These are phyloP conservation scores for Centropus unirufus DNA, from an alignment of 2,113 vertebrate genomes.

Conservation along the genomic window DNA sequence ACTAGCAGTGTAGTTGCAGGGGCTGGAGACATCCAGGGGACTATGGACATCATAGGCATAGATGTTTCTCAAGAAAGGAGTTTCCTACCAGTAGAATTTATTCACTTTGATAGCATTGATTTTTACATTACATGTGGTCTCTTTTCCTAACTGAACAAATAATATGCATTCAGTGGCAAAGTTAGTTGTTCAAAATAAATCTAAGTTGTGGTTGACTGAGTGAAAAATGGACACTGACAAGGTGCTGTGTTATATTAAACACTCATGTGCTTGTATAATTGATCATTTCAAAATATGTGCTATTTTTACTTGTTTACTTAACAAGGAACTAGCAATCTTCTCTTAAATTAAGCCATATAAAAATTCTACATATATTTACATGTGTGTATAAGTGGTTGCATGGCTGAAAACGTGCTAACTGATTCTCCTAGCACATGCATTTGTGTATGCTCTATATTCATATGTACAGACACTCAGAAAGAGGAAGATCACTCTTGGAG, in stretches of 20 bases:
- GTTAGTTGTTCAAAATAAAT: constrained; percentile 67
- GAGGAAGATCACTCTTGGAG: neutral
- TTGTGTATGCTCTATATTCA: rapidly evolving
- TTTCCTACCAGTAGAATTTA: constrained; percentile 69
- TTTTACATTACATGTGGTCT: constrained; percentile 65
- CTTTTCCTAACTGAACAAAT: constrained; percentile 60
- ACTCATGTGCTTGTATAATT: neutral
- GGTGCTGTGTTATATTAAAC: constrained; percentile 18
- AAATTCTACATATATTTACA: neutral
- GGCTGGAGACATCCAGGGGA: neutral
- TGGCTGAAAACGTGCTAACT: neutral
- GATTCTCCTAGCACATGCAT: neutral
- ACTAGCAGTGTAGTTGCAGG: neutral
- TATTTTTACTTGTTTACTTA: neutral
- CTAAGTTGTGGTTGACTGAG: constrained; percentile 41
- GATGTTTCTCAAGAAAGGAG: constrained; percentile 2
- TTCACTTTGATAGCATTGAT: constrained; percentile 73
- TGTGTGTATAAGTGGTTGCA: neutral
- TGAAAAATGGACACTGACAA: constrained; percentile 22
- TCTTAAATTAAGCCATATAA: neutral
- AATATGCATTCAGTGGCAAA: constrained; percentile 61
- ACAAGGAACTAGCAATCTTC: neutral
- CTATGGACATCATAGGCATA: neutral
- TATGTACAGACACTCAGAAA: neutral
- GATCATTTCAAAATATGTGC: constrained; percentile 1